Percentiles rank a stretch among this genome's conserved stretches.
Conservation (phyloP, 2,888 invertebrate species). For the Tetheella fluctuosa region DNA sequence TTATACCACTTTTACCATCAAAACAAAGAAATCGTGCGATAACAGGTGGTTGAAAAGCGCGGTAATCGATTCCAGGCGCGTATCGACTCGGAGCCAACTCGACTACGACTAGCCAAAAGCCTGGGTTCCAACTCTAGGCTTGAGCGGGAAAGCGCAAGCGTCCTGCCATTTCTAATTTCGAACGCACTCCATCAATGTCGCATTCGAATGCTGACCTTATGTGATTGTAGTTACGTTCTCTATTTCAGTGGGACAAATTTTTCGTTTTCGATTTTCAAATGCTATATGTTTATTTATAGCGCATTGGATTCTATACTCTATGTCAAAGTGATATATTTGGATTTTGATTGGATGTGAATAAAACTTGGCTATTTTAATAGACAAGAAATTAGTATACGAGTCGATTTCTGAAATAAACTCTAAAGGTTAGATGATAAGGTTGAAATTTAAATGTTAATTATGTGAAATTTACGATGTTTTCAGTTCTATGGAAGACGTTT, state of each 20-base stretch:
- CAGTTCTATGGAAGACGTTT: background rate
- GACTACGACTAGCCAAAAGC: background rate
- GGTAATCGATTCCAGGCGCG: background rate
- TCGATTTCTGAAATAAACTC: background rate
- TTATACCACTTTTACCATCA: background rate
- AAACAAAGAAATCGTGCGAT: background rate
- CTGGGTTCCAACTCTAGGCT: background rate
- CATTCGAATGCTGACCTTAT: constrained; percentile 26
- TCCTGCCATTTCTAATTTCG: constrained; percentile 37
- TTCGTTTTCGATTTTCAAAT: constrained; percentile 12
- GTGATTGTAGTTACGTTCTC: background rate
- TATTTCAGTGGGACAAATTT: constrained; percentile 9
- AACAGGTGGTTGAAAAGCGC: background rate
- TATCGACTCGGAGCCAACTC: background rate
- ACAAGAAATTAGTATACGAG: background rate
- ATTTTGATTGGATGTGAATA: constrained; percentile 4
- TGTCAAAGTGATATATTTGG: background rate
- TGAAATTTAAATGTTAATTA: background rate
- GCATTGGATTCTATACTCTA: constrained; percentile 19
- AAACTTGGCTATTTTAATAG: background rate
- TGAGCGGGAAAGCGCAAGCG: constrained; percentile 3
- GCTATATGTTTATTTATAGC: background rate
- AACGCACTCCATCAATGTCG: constrained; percentile 30
- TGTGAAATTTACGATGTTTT: background rate
- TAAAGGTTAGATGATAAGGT: background rate